These are phyloP conservation scores for Parasteatoda lunata DNA, from an alignment of 2,888 invertebrate species.

Conservation along the genomic window DNA sequence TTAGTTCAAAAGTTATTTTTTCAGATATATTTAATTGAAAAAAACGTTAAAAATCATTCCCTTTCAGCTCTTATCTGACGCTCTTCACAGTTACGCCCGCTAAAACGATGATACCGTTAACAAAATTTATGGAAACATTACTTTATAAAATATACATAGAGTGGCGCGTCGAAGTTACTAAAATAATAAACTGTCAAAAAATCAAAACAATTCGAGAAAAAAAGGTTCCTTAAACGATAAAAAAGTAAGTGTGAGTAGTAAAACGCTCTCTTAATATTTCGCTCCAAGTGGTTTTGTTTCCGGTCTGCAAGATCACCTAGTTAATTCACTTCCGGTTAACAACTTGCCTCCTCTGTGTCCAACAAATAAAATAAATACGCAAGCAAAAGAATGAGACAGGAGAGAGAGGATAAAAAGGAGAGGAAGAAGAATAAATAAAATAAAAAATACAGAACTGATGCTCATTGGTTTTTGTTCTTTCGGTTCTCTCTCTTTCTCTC, in stretches of 20 bases:
- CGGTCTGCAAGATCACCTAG: slow-evolving; percentile 64
- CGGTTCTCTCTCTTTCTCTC: background rate
- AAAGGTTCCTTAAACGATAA: slow-evolving; percentile 16
- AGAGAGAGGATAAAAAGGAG: slow-evolving; percentile 15
- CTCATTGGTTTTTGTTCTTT: slow-evolving; percentile 65
- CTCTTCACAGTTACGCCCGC: too few species aligned
- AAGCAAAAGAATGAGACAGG: slow-evolving; percentile 17
- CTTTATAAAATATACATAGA: too few species aligned
- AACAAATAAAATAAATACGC: slow-evolving; percentile 24
- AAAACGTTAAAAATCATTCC: too few species aligned
- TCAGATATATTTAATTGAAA: too few species aligned
- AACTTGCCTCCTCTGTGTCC: slow-evolving; percentile 38
- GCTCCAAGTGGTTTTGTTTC: slow-evolving; percentile 60
- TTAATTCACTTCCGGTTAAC: slow-evolving; percentile 69
- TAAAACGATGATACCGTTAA: too few species aligned
- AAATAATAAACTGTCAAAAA: slow-evolving; percentile 24
- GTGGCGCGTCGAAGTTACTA: too few species aligned
- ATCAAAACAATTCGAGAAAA: slow-evolving; percentile 16
- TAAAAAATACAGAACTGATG: slow-evolving; percentile 8
- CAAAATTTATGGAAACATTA: too few species aligned
- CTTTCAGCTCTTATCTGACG: too few species aligned
- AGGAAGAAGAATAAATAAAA: slow-evolving; percentile 17
- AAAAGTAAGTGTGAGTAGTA: background rate
- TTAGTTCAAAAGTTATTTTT: too few species aligned
- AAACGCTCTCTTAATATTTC: slow-evolving; percentile 52